phyloP scores from a whole-genome alignment of 2,888 invertebrate genomes.

The Diaphora mendica region DNA sequence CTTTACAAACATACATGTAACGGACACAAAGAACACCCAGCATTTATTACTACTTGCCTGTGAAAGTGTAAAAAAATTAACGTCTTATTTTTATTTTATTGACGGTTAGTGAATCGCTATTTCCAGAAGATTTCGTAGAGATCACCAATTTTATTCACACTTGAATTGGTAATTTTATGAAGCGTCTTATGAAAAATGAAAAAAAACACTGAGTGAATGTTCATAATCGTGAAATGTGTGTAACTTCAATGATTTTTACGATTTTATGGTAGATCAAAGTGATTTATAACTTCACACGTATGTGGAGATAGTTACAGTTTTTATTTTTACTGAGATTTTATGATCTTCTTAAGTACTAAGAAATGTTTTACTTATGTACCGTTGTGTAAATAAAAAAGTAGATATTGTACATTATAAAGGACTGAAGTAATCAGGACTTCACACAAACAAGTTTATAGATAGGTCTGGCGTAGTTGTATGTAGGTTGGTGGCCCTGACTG shows the following conservation, averaged over 20 bases:
- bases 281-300: slow-evolving; percentile 40
- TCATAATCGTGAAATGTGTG: slow-evolving; percentile 51
- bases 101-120: slow-evolving; percentile 35
- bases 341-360: background rate
- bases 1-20: no score
- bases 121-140: slow-evolving; percentile 61
- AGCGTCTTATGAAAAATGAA: slow-evolving; percentile 12
- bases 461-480: background rate
- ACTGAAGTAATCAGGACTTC: background rate
- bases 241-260: slow-evolving; percentile 39
- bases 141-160: slow-evolving; percentile 56
- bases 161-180: slow-evolving; percentile 60
- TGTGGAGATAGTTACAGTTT: slow-evolving; percentile 16
- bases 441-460: background rate
- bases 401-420: background rate
- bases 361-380: background rate
- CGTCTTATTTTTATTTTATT: slow-evolving; percentile 23
- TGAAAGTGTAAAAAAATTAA: background rate
- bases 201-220: slow-evolving; percentile 18
- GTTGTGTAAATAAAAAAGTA: background rate
- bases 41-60: no score
- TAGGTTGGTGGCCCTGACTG: no score
- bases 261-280: slow-evolving; percentile 34
- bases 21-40: no score
- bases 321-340: slow-evolving; percentile 17